phyloP scores from a whole-genome alignment of 2,797 vertebrate species.

The Chelmon rostratus region DNA sequence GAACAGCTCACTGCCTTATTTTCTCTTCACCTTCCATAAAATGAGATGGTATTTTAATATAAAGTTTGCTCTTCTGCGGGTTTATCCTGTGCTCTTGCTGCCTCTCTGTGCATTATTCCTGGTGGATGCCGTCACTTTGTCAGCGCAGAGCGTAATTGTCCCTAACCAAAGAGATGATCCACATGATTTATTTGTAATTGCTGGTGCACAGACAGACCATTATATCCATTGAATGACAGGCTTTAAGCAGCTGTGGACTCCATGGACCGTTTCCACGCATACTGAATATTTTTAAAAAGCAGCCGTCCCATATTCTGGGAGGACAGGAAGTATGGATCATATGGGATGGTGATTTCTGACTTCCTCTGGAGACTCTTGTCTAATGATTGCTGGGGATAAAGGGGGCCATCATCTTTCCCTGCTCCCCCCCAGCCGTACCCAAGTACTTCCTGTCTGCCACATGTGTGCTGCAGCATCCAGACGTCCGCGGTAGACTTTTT shows the following conservation, averaged over 20 bases:
- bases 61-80: constrained; percentile 14
- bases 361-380: constrained; percentile 71
- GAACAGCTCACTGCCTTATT: constrained; percentile 2
- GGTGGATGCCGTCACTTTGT: constrained; percentile 51
- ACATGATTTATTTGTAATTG: constrained; percentile 66
- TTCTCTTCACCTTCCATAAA: constrained; percentile 14
- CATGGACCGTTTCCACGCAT: constrained; percentile 39
- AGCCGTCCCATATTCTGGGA: constrained; percentile 45
- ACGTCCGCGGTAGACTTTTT: constrained; percentile 28
- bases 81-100: constrained; percentile 23
- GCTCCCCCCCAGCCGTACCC: background rate
- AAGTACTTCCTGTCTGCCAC: constrained; percentile 72
- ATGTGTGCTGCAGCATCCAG: constrained; percentile 68
- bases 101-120: constrained; percentile 47
- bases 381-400: constrained; percentile 75
- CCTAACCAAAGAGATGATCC: constrained; percentile 63
- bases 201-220: constrained; percentile 62
- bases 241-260: constrained; percentile 64
- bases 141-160: constrained; percentile 43
- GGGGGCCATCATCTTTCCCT: constrained; percentile 67
- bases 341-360: constrained; percentile 74
- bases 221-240: constrained; percentile 59
- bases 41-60: constrained; percentile 27
- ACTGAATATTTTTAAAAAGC: constrained; percentile 43
- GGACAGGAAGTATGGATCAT: constrained; percentile 73